Evolutionary conservation across 2,888 invertebrate genomes (phyloP), one percentile per base, ranked within the genome.

Genomic region (Cerastis leucographa): DNA sequence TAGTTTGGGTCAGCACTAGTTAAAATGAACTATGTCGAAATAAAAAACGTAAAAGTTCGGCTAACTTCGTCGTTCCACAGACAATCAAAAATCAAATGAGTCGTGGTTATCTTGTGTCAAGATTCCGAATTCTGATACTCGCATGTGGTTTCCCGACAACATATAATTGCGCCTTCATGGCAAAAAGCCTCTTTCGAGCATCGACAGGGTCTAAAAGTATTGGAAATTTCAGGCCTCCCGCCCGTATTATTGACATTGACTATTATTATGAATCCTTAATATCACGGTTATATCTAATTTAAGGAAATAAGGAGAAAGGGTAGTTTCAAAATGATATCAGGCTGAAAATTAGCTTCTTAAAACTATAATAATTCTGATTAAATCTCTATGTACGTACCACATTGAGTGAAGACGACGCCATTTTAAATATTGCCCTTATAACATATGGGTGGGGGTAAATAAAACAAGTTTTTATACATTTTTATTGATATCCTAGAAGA

Each of bases 341-440:
- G 8, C 51, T 51, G 51, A 7, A 51, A 59, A 29, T 59, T 6
- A n/a, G 9, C 2, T 44, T 44, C 44, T 64, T 64, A 64, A 64
- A 64, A n/a, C 9, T 17, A 64, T n/a, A 42, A 42, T 14, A 64
- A 64, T 42, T 64, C 8, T 42, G 42, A 64, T 64, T 42, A 64
- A 17, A 64, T 17, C n/a, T 25, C n/a, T 64, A 64, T 17, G n/a
- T 64, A 64, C 64, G 64, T 64, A 64, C 64, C 64, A 14, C 8
- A 8, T 14, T n/a, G 4, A 25, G 0, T 42, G 64, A 25, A 64
- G 64, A 64, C 64, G 64, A 25, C n/a, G 64, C 40, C 62, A 62
- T 62, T 40, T 42, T 17, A 64, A 42, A n/a, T 35, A n/a, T 1
- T 17, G 8, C 42, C 14, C n/a, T 64, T 64, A 42, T 25, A 4